Evolutionary conservation across 2,888 invertebrate species (phyloP).

Genomic region (Byasa hedistus): DNA sequence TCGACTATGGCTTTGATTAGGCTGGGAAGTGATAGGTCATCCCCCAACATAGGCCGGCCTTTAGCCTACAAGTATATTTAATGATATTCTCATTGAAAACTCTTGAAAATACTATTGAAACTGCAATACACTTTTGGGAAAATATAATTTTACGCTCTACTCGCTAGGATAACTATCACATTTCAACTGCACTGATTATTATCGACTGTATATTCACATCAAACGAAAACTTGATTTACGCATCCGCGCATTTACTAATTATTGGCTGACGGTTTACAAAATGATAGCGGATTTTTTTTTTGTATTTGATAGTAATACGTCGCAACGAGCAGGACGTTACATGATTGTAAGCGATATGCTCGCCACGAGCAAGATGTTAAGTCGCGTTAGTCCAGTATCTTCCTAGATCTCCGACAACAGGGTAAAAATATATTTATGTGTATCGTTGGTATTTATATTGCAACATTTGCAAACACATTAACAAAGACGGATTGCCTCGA

Average conservation of each 20-base stretch:
- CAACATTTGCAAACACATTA: background rate
- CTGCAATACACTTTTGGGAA: background rate
- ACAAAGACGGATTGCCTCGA: constrained; percentile 1
- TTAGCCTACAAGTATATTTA: no score
- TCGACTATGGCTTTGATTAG: no score
- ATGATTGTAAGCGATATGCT: background rate
- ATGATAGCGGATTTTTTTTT: no score
- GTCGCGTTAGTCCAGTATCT: no score
- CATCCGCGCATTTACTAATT: background rate
- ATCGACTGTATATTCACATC: background rate
- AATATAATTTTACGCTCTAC: background rate
- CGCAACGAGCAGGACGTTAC: no score
- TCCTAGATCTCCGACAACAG: no score
- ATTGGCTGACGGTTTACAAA: background rate
- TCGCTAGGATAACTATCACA: background rate
- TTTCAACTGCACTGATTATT: background rate
- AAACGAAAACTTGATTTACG: background rate
- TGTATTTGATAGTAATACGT: no score
- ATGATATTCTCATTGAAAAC: no score
- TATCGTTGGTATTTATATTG: background rate
- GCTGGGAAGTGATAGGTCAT: no score
- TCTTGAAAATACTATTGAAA: no score
- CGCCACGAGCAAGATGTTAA: background rate
- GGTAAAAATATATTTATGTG: background rate
- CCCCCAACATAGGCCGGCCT: no score